Conservation (phyloP, 1,140 invertebrate species). For the Atta cephalotes region DNA sequence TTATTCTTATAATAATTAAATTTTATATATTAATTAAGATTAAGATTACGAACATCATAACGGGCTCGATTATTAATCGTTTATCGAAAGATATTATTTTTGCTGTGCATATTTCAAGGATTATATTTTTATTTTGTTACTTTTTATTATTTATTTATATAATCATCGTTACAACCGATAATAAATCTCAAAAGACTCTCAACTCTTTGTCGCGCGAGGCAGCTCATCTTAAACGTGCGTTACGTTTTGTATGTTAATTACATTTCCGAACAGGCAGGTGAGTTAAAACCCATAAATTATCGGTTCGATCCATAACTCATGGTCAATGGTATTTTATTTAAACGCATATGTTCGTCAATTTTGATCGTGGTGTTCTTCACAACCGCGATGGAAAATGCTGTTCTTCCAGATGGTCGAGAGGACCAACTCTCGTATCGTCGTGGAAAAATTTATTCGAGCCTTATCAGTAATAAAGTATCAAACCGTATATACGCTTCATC, state of each 20-base stretch:
- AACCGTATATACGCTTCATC: not conserved
- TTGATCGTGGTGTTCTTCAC: not conserved
- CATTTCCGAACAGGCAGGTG: not conserved
- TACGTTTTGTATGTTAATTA: slow-evolving; percentile 11
- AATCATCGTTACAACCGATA: not conserved
- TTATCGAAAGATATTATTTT: too few relatives aligned
- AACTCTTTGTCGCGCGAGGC: not conserved
- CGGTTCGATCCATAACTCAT: slow-evolving; percentile 12
- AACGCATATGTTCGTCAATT: not conserved
- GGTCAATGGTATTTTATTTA: slow-evolving; percentile 6
- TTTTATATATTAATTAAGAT: too few relatives aligned
- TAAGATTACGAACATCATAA: too few relatives aligned
- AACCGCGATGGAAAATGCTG: not conserved
- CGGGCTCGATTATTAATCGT: too few relatives aligned
- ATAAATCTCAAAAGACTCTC: not conserved
- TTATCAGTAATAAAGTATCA: slow-evolving; percentile 20
- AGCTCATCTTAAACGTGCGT: not conserved
- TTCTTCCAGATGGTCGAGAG: not conserved
- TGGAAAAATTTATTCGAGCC: slow-evolving; percentile 22
- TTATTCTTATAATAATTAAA: too few relatives aligned
- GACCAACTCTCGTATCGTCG: not conserved
- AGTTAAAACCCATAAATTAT: not conserved
- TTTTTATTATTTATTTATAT: too few relatives aligned
- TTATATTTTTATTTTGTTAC: too few relatives aligned
- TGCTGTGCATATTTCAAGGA: too few relatives aligned